Evolutionary conservation across 2,888 invertebrate species (phyloP), one percentile per base, ranked within the genome.

Genomic region (Drosophila tanythrix): DNA sequence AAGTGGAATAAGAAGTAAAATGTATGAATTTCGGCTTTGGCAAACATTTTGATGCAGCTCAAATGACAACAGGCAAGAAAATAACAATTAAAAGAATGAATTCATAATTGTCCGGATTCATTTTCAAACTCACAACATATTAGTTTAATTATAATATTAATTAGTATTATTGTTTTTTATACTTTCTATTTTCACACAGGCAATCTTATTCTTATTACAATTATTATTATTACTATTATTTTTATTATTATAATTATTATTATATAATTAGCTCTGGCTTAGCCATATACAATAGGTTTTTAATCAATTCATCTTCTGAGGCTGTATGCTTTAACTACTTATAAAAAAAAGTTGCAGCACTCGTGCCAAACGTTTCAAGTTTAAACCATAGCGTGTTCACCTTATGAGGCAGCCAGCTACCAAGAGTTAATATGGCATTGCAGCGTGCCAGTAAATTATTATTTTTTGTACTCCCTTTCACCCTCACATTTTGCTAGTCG

Each of bases 351-450:
- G 68, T 57, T 68, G 35, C 13, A 53, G 66, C 64, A 70, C 63
- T 63, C 71, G 56, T 59, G 77, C 80, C 77, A 68, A 65, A 46
- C 67, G 53, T 35, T 60, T 68, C 72, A 65, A 74, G 70, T 81
- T 59, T 46, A 65, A 63, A 59, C 61, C 62, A 51, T 73, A n/a
- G 77, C 73, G 77, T 76, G 76, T 48, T 35, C 53, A 76, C 70
- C 77, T 71, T 53, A 56, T 53, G 31, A 56, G 59, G 27, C 46
- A 65, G 25, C 27, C 13, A 55, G 48, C 61, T 58, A 15, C 15
- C 48, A n/a, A 58, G 40, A 53, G 40, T 52, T 64, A 62, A 66
- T 77, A 79, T 81, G 74, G 70, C 69, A 65, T 77, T 64, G 69
- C 63, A 62, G 62, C 50, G 62, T 57, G 55, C 58, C 60, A 71